Evolutionary conservation across 2,797 vertebrate species (phyloP), one percentile per base, ranked within the genome.

Genomic region (Gallirallus australis): DNA sequence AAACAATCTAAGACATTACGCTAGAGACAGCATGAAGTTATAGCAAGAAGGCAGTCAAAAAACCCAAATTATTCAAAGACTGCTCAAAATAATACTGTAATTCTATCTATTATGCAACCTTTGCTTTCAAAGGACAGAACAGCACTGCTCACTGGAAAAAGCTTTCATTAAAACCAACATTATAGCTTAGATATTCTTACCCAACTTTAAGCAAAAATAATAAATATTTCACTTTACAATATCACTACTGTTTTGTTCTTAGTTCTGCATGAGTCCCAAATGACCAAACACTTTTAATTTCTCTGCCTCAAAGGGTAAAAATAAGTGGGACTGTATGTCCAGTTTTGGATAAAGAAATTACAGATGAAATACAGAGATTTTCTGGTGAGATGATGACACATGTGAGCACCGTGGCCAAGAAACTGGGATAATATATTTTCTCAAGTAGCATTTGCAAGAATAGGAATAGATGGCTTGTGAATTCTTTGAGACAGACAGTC

Each of bases 81-180:
- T 66, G 65, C 37, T 89, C 66, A 91, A 90, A 94, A 94, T 72
- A 94, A 94, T 88, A 86, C 17, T 56, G 39, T 90, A 84, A 79
- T 79, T 91, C 80, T 78, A 78, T 45, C 61, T 88, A 8, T 30
- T 78, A 39, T 83, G n/a, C 11, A 66, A 76, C 82, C 72, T 91
- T 75, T 75, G 24, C 23, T 82, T 89, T 65, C 64, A 82, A 81
- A 71, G 65, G 24, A 47, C n/a, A 78, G 19, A 80, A 69, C 42
- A 60, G 7, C 42, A 39, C 31, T 87, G 7, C 24, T 78, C 47
- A 54, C 33, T 53, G 39, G n/a, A 68, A 18, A 53, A 23, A 28
- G 3, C 75, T 91, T 64, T 75, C 18, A 64, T 40, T 45, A 91
- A 81, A 83, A 12, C 1, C 24, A 69, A 7, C 4, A 35, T 73